A percentile compares a stretch with the other conserved stretches of the same genome.
These are phyloP conservation scores for Capitella teleta DNA, from an alignment of 1,140 invertebrate species.

Conservation along the genomic window DNA sequence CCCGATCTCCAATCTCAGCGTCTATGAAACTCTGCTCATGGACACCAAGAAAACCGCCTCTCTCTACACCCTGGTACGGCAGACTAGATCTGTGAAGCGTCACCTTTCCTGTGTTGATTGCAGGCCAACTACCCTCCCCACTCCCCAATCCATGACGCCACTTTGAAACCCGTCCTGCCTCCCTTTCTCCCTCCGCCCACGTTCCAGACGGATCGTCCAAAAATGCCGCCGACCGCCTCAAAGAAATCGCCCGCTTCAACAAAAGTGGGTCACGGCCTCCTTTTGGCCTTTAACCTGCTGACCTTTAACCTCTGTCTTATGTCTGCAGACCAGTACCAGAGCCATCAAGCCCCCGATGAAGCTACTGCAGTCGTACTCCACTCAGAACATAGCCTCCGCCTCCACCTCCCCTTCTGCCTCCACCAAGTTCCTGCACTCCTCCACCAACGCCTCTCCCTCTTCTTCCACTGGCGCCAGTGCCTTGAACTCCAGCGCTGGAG, in stretches of 20 bases:
- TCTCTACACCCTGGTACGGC: constrained; percentile 28
- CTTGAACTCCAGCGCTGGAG: constrained; percentile 1
- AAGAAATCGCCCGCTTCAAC: background rate
- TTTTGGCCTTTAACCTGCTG: background rate
- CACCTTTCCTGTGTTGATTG: background rate
- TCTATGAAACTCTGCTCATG: constrained; percentile 28
- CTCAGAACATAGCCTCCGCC: background rate
- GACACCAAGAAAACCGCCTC: constrained; percentile 35
- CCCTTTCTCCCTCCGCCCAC: constrained; percentile 36
- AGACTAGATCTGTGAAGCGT: background rate
- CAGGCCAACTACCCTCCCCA: background rate
- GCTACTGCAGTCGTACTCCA: constrained; percentile 3
- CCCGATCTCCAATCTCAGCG: constrained; percentile 16
- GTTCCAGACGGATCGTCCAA: constrained; percentile 17
- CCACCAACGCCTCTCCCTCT: constrained; percentile 8
- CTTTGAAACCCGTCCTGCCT: constrained; percentile 14
- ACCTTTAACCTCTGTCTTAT: too few species aligned
- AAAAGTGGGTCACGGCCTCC: too few species aligned
- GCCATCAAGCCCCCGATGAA: constrained; percentile 2
- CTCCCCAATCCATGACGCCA: background rate
- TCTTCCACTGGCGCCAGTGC: constrained; percentile 6
- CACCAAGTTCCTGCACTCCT: background rate
- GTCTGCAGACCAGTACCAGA: background rate
- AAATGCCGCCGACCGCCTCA: constrained; percentile 11
- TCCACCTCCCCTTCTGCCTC: background rate